Conservation (phyloP, 2,888 invertebrate species). For the Gnatocerus cornutus region DNA sequence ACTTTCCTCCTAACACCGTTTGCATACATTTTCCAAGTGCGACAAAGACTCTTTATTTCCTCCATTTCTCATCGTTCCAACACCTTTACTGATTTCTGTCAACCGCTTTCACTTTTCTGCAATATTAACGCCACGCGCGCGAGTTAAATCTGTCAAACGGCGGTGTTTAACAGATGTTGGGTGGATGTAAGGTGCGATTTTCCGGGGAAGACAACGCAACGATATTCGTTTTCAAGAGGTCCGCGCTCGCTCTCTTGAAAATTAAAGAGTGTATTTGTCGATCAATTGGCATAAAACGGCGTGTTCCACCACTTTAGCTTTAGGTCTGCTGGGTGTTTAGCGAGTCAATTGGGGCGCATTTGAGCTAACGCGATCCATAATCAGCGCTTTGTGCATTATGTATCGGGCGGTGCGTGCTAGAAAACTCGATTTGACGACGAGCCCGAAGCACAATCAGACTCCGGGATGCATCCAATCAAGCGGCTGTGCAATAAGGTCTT, state of each 20-base stretch:
- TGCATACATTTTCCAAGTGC: conserved; percentile 71
- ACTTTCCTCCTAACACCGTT: conserved; percentile 73
- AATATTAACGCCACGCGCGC: conserved; percentile 38
- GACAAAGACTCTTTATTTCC: conserved; percentile 61
- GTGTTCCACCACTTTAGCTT: conserved; percentile 37
- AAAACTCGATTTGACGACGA: conserved; percentile 45
- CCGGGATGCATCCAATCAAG: conserved; percentile 57
- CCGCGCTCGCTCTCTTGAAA: conserved; percentile 20
- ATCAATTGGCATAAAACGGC: conserved; percentile 42
- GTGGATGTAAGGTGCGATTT: conserved; percentile 16
- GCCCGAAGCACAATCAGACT: conserved; percentile 57
- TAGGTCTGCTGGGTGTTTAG: conserved; percentile 53
- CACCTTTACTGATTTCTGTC: conserved; percentile 49
- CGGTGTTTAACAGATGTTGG: conserved; percentile 19
- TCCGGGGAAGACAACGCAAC: background rate
- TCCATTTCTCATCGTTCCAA: conserved; percentile 53
- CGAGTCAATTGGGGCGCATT: conserved; percentile 60
- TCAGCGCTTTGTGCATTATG: conserved; percentile 62
- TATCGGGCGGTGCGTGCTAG: conserved; percentile 53
- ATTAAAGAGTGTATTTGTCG: conserved; percentile 44
- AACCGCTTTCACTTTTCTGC: conserved; percentile 46
- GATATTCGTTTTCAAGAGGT: no score
- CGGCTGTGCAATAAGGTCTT: conserved; percentile 44
- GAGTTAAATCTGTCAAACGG: conserved; percentile 25
- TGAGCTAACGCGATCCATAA: conserved; percentile 56